phyloP scores from a whole-genome alignment of 2,113 vertebrate genomes.

The Dipodomys merriami region DNA sequence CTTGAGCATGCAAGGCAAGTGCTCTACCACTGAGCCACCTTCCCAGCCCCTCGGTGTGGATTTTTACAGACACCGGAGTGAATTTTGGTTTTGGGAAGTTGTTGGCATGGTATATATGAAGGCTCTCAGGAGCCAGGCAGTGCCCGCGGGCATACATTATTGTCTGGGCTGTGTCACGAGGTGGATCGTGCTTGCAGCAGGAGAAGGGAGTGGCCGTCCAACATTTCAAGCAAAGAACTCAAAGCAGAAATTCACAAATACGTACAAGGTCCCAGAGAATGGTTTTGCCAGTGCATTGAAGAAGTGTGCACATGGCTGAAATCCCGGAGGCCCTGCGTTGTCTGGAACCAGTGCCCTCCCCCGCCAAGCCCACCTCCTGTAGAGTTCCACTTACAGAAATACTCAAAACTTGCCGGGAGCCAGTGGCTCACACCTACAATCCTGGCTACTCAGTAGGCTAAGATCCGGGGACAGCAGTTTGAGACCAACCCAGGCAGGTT shows the following conservation, averaged over 20 bases:
- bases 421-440: too few relatives aligned
- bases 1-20: too few relatives aligned
- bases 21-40: too few relatives aligned
- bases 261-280: not conserved
- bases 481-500: too few relatives aligned
- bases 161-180: not conserved
- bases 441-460: too few relatives aligned
- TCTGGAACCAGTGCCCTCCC: too few relatives aligned
- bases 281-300: not conserved
- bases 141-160: not conserved
- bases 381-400: not conserved
- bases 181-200: not conserved
- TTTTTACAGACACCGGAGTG: too few relatives aligned
- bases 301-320: not conserved
- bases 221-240: not conserved
- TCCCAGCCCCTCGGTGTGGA: rapidly evolving
- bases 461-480: too few relatives aligned
- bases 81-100: too few relatives aligned
- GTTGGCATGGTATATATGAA: not conserved
- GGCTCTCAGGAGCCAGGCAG: not conserved
- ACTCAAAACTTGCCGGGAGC: too few relatives aligned
- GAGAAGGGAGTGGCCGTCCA: not conserved
- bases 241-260: not conserved
- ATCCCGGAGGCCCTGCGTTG: rapidly evolving
- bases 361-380: not conserved